These are phyloP conservation scores for Laterallus jamaicensis DNA, from an alignment of 2,113 vertebrate species.

Conservation along the genomic window DNA sequence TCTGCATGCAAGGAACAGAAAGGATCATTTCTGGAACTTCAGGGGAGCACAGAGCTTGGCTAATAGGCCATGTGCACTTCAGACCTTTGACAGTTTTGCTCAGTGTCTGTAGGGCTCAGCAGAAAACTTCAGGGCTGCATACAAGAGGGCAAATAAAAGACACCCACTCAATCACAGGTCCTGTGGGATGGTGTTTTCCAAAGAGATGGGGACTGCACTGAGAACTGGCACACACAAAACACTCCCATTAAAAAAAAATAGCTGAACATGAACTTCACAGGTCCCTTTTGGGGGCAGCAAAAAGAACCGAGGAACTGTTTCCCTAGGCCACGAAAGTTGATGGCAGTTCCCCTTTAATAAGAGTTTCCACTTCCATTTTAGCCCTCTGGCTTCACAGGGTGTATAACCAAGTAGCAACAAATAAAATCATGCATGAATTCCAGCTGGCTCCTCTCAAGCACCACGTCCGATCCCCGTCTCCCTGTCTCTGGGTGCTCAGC, in stretches of 20 bases:
- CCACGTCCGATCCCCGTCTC: neutral
- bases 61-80: neutral
- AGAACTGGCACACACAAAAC: neutral
- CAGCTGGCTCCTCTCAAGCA: neutral
- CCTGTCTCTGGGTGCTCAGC: neutral
- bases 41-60: neutral
- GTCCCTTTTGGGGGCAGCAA: neutral
- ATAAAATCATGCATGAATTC: neutral
- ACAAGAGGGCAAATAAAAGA: neutral
- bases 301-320: neutral
- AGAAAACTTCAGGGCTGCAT: neutral
- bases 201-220: neutral
- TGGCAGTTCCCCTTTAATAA: neutral
- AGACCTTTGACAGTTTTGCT: neutral
- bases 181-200: neutral
- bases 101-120: neutral
- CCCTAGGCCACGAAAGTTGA: neutral
- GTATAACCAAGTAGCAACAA: neutral
- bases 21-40: neutral
- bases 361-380: constrained; percentile 6
- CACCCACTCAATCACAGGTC: neutral
- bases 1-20: neutral
- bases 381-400: neutral
- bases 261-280: neutral
- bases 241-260: neutral